Conservation (phyloP, 2,888 invertebrate genomes). For the Hylaea fasciaria region DNA sequence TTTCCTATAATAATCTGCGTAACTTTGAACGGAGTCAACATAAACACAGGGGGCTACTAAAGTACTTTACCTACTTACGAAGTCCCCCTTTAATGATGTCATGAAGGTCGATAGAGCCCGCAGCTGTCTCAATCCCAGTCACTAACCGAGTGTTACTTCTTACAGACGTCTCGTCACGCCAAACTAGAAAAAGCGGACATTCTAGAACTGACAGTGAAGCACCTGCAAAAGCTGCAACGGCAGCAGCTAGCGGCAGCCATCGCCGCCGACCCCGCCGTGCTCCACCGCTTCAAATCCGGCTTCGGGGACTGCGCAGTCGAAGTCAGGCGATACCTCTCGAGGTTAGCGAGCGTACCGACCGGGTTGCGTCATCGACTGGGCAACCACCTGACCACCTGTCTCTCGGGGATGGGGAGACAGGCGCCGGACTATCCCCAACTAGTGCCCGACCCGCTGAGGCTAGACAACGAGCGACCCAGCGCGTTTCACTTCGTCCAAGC, state of each 20-base stretch:
- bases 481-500: constrained; percentile 76
- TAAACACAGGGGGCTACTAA: background rate
- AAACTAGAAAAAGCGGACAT: constrained; percentile 98
- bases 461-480: constrained; percentile 77
- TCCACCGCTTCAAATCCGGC: constrained; percentile 94
- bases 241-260: constrained; percentile 93
- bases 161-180: constrained; percentile 95
- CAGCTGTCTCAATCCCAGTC: background rate
- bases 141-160: constrained; percentile 54
- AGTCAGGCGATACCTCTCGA: constrained; percentile 88
- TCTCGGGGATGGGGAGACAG: constrained; percentile 81
- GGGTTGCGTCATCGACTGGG: constrained; percentile 86
- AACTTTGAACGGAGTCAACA: background rate
- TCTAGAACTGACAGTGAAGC: constrained; percentile 97
- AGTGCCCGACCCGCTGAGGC: constrained; percentile 80
- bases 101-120: background rate
- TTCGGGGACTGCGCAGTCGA: constrained; percentile 95
- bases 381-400: constrained; percentile 87
- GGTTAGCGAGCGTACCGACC: constrained; percentile 86
- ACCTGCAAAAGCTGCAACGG: constrained; percentile 94
- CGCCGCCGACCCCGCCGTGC: constrained; percentile 92
- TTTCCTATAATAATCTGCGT: background rate
- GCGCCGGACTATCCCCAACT: constrained; percentile 79
- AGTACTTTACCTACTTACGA: background rate
- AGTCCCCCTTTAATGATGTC: background rate